A percentile compares a stretch with the other conserved stretches of the same genome.
These are phyloP conservation scores for Apogon talboti DNA, from an alignment of 2,797 vertebrate species.

Conservation along the genomic window DNA sequence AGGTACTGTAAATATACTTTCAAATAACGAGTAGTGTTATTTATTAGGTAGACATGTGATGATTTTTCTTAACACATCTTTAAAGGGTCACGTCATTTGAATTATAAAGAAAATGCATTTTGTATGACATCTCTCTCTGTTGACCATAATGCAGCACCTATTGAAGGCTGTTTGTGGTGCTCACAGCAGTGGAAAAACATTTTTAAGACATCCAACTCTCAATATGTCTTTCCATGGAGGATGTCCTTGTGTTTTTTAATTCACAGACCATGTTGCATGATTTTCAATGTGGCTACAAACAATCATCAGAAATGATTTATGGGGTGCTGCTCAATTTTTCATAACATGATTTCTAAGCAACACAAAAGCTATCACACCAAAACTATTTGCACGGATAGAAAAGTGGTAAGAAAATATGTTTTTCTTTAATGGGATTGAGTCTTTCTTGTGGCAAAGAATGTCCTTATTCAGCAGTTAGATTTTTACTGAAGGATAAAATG, in stretches of 20 bases:
- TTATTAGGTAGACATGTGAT: no score
- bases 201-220: neutral
- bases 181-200: neutral
- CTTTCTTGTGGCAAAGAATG: slow-evolving; percentile 37
- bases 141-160: neutral
- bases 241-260: neutral
- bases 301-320: no score
- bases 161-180: slow-evolving; percentile 5
- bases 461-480: slow-evolving; percentile 62
- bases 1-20: no score
- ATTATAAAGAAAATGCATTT: neutral
- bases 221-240: neutral
- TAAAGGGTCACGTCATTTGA: neutral
- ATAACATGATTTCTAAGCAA: neutral
- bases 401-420: slow-evolving; percentile 43
- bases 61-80: neutral
- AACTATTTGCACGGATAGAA: slow-evolving; percentile 13
- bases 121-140: neutral
- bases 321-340: neutral
- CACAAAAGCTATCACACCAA: neutral
- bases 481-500: slow-evolving; percentile 39
- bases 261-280: neutral
- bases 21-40: no score
- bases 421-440: slow-evolving; percentile 42
- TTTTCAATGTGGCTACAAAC: no score